Evolutionary conservation across 2,888 invertebrate genomes (phyloP), one percentile per base, ranked within the genome.

Genomic region (Melolontha melolontha): DNA sequence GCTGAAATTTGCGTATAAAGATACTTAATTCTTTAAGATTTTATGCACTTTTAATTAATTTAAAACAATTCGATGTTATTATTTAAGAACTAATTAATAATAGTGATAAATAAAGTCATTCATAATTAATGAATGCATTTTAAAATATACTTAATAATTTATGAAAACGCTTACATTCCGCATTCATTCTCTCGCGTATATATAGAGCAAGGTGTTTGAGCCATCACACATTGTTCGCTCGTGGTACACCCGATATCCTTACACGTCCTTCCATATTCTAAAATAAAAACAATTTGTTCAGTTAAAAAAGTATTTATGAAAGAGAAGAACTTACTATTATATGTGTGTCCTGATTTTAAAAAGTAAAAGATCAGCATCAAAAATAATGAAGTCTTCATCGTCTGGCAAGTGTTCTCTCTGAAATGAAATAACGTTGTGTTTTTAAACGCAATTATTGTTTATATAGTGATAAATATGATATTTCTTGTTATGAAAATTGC

Each of bases 251-350:
- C 92, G 76, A 93, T 93, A 79, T 93, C 93, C 77, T 87, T 87
- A 81, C 93, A 93, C 17, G 88, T 86, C 74, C 93, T 87, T 69
- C 93, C 93, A 81, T 92, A 93, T 83, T 93, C 93, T 93, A 84
- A 44, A 84, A 72, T 64, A 69, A 52, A 39, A 49, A 49, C 5
- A 39, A 27, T 34, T 52, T n/a, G 8, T 51, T 41, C 27, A 62
- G 22, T 29, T 51, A 52, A n/a, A 41, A 7, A 2, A 57, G 59
- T n/a, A 29, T 27, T 22, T 22, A 57, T 14, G n/a, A 57, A 8
- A 40, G 11, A 39, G 14, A 22, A 17, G 67, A 70, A 75, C 78
- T 78, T 75, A 78, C 78, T 78, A 55, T 77, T 75, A 72, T 75
- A 78, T 11, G 76, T 71, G 34, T 76, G 67, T 68, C 71, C 76